Evolutionary conservation across 1,140 invertebrate genomes (phyloP), one percentile per base, ranked within the genome.

Genomic region (Euwallacea similis): DNA sequence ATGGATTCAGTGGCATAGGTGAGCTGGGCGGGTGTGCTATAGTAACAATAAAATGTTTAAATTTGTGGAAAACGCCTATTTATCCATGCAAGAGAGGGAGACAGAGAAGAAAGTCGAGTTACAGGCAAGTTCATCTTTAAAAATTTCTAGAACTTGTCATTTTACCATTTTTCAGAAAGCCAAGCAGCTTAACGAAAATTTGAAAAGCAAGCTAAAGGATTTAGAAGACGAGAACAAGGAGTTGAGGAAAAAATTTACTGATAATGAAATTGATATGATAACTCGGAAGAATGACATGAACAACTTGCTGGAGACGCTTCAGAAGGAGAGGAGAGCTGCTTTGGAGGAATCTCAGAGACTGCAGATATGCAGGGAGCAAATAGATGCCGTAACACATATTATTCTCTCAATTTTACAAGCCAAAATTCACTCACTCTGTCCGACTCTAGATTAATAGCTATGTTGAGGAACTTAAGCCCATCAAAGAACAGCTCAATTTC

Each of bases 351-450:
- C 58, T 8, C 71, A 72, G n/a, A 61, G 65, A 41, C 33, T 72
- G 15, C 65, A 72, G 15, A 72, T 72, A 53, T 67, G 65, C 63
- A 67, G 54, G 42, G 71, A 72, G 47, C 70, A 72, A 72, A 72
- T 72, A 42, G 71, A 72, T 55, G 67, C 71, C 0, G 71, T 72
- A 67, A 72, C 60, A 53, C 15, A 59, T 15, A 10, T 16, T 10
- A 15, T 16, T 16, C 8, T 61, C 10, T 64, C 13, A 13, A 15
- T 46, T 64, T 64, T 41, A 64, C 16, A 56, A 13, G 2, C 16
- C 16, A 10, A 56, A 3, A 56, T 15, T 13, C 8, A 21, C 54
- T 21, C 16, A 16, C 7, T 56, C 9, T 8, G 54, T 56, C 10
- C 11, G 0, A 21, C 47, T 50, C 6, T 46, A 70, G 71, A 67